Evolutionary conservation across 2,888 invertebrate genomes (phyloP), one percentile per base, ranked within the genome.

Genomic region (Chloroclystis v-ata): DNA sequence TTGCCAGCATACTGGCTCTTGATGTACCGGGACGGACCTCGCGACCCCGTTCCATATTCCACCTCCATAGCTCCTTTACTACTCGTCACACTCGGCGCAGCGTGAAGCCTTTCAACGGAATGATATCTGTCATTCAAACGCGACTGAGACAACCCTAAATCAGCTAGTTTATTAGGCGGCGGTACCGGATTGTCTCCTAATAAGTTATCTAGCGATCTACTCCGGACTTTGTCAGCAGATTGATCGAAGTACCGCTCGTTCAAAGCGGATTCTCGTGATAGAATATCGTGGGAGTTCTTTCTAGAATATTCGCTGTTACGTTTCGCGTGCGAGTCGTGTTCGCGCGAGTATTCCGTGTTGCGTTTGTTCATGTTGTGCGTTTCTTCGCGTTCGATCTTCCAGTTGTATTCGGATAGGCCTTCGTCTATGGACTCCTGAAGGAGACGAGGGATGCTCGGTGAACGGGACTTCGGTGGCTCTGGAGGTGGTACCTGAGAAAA

Each of bases 101-200:
- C 92, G 0, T 90, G 90, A 28, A 93, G 68, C 25, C 92, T 89
- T 73, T 96, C 96, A 24, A 95, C 92, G 4, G 95, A 96, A 69
- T 95, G 95, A 68, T 97, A 97, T 11, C 97, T 90, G 55, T 95
- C 95, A 72, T 97, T 97, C 4, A 97, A 80, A 43, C 95, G 91
- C 7, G 95, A 95, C 63, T 94, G 94, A 0, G 97, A 96, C 28
- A 97, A 78, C 1, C 96, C 96, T 52, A 96, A 75, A 52, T 92
- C 93, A 0, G 92, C 90, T 13, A 95, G 75, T 1, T 93, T 92
- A 13, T 89, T 89, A 1, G 90, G 88, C 38, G 88, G 88, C 0
- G 89, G 88, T n/a, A 80, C 84, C 16, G 91, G 90, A 54, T 91
- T 91, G 61, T 94, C 90, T n/a, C 92, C 91, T 6, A 96, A 70